phyloP scores from a whole-genome alignment of 2,888 invertebrate genomes.

The Tinea semifulvella region DNA sequence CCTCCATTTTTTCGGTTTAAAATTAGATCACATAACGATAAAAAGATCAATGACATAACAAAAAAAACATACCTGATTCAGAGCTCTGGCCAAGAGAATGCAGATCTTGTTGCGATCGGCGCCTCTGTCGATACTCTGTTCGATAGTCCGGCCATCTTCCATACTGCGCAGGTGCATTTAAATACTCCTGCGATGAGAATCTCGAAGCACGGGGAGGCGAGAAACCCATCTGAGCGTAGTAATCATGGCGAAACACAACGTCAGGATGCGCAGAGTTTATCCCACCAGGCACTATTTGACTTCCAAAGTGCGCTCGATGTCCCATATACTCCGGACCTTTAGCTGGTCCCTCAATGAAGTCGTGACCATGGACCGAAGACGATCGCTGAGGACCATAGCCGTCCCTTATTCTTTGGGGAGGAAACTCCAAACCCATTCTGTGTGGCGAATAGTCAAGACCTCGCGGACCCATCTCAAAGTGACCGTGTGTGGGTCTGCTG shows the following conservation, averaged over 20 bases:
- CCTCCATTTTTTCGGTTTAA: too few species aligned
- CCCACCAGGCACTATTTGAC: slow-evolving; percentile 46
- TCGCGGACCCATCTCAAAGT: slow-evolving; percentile 61
- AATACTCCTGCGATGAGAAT: slow-evolving; percentile 60
- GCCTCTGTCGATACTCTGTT: slow-evolving; percentile 51
- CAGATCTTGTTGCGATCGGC: slow-evolving; percentile 59
- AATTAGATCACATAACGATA: too few species aligned
- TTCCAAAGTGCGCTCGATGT: slow-evolving; percentile 44
- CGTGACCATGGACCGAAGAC: slow-evolving; percentile 57
- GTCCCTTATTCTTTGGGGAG: slow-evolving; percentile 46
- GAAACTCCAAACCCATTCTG: slow-evolving; percentile 46
- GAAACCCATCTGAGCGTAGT: slow-evolving; percentile 47
- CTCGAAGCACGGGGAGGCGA: slow-evolving; percentile 50
- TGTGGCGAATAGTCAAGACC: slow-evolving; percentile 59
- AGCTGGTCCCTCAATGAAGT: slow-evolving; percentile 49
- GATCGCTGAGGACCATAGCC: slow-evolving; percentile 56
- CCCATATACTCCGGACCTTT: slow-evolving; percentile 47
- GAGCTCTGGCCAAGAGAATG: slow-evolving; percentile 52
- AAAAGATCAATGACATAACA: too few species aligned
- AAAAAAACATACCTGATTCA: slow-evolving; percentile 42
- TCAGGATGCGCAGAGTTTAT: slow-evolving; percentile 44
- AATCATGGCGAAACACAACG: slow-evolving; percentile 55
- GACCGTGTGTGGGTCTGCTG: slow-evolving; percentile 47
- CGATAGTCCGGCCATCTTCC: slow-evolving; percentile 55
- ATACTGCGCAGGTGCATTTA: slow-evolving; percentile 51